phyloP scores from a whole-genome alignment of 1,140 invertebrate species.

The Globodera rostochiensis region DNA sequence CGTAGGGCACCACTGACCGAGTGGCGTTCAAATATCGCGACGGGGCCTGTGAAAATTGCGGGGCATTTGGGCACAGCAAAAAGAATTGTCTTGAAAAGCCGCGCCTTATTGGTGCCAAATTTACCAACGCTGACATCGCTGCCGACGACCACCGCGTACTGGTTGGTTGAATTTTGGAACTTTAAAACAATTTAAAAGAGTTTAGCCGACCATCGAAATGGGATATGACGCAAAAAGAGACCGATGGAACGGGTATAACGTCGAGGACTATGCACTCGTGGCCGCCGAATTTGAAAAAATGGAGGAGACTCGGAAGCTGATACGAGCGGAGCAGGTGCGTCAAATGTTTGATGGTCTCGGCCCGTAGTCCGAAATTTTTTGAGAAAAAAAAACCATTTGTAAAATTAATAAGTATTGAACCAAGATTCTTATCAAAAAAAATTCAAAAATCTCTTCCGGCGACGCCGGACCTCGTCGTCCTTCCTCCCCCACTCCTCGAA shows the following conservation, averaged over 20 bases:
- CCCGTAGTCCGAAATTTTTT: too few relatives aligned
- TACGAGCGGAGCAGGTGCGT: conserved; percentile 53
- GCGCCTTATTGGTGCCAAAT: conserved; percentile 86
- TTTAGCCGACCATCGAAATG: conserved; percentile 74
- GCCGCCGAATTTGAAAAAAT: conserved; percentile 86
- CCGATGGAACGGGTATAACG: conserved; percentile 95
- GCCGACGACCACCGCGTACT: conserved; percentile 76
- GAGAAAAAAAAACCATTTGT: too few relatives aligned
- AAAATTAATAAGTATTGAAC: too few relatives aligned
- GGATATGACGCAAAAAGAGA: conserved; percentile 79
- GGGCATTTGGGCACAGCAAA: conserved; percentile 90
- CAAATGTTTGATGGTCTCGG: neutral
- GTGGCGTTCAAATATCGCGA: conserved; percentile 82
- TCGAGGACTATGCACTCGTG: conserved; percentile 80
- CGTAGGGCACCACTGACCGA: conserved; percentile 61
- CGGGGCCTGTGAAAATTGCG: conserved; percentile 98
- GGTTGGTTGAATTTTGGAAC: conserved; percentile 8
- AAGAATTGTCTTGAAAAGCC: conserved; percentile 97
- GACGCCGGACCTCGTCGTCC: too few relatives aligned
- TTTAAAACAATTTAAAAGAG: neutral
- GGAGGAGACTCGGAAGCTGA: conserved; percentile 73
- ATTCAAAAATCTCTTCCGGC: too few relatives aligned
- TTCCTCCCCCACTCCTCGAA: too few relatives aligned
- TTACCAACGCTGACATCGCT: conserved; percentile 78
- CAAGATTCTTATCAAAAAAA: too few relatives aligned